phyloP scores from a whole-genome alignment of 2,888 invertebrate genomes.

The Aquatica leii region DNA sequence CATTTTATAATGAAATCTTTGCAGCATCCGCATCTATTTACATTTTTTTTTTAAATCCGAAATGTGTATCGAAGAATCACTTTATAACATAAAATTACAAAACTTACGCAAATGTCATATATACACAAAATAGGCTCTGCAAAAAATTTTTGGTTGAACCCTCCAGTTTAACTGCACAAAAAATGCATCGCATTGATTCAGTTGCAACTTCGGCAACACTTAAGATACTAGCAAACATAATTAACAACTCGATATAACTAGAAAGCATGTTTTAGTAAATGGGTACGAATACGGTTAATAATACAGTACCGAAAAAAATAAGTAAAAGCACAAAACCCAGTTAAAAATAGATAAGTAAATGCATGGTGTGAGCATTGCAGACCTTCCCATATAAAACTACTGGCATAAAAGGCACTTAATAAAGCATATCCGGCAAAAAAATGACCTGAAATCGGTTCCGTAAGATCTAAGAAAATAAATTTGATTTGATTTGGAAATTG shows the following conservation, averaged over 20 bases:
- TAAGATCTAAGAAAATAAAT: constrained; percentile 36
- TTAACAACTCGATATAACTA: constrained; percentile 44
- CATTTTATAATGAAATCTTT: too few relatives aligned
- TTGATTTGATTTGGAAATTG: constrained; percentile 45
- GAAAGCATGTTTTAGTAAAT: constrained; percentile 18
- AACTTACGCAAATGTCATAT: constrained; percentile 6
- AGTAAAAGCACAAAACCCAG: constrained; percentile 45
- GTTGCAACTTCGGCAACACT: constrained; percentile 40
- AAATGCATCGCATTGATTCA: constrained; percentile 40
- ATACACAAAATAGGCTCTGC: constrained; percentile 13
- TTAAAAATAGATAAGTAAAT: constrained; percentile 46
- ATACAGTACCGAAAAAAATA: constrained; percentile 43
- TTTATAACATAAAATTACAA: constrained; percentile 22
- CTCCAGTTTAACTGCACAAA: constrained; percentile 34
- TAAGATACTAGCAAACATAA: constrained; percentile 40
- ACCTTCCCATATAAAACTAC: constrained; percentile 51
- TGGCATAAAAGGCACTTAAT: constrained; percentile 52
- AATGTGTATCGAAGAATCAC: too few relatives aligned
- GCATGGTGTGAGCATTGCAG: constrained; percentile 44
- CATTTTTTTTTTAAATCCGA: too few relatives aligned
- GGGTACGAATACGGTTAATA: not conserved
- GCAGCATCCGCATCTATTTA: too few relatives aligned
- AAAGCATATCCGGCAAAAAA: constrained; percentile 51
- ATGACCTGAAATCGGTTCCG: constrained; percentile 44
- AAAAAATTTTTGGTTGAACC: constrained; percentile 15